Conservation (phyloP, 2,797 vertebrate species). For the Coranthus polyacanthus region DNA sequence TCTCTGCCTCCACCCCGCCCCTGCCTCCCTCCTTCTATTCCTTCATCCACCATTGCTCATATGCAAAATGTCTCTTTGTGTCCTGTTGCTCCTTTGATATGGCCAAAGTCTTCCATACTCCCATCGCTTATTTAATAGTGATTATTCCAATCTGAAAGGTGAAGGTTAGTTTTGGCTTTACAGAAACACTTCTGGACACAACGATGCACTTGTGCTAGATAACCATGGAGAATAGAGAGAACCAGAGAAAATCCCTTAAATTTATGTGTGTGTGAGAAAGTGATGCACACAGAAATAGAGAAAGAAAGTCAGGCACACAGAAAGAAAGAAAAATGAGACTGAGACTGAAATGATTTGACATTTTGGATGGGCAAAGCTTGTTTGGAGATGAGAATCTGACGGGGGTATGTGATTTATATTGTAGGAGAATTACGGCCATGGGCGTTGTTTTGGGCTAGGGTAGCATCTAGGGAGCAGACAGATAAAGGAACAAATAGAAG, state of each 20-base stretch:
- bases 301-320: slow-evolving; percentile 24
- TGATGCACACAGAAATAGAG: slow-evolving; percentile 11
- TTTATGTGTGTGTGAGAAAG: slow-evolving; percentile 16
- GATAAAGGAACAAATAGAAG: slow-evolving; percentile 69
- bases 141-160: slow-evolving; percentile 68
- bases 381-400: slow-evolving; percentile 69
- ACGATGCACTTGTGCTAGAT: slow-evolving; percentile 43
- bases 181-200: slow-evolving; percentile 62
- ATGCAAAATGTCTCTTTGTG: slow-evolving; percentile 68
- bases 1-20: slow-evolving; percentile 2
- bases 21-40: slow-evolving; percentile 12
- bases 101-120: slow-evolving; percentile 56
- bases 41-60: slow-evolving; percentile 49
- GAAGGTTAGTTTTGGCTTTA: slow-evolving; percentile 69
- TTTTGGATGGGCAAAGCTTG: slow-evolving; percentile 66
- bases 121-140: slow-evolving; percentile 74
- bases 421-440: slow-evolving; percentile 54
- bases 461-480: slow-evolving; percentile 54
- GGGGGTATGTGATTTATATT: slow-evolving; percentile 64
- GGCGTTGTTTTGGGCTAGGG: slow-evolving; percentile 48
- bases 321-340: slow-evolving; percentile 37
- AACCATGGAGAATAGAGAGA: slow-evolving; percentile 24
- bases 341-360: slow-evolving; percentile 68
- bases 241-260: slow-evolving; percentile 23
- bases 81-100: slow-evolving; percentile 73